Base-by-base conservation (phyloP, 2,797 vertebrate species). In the Heliangelus exortis region DNA sequence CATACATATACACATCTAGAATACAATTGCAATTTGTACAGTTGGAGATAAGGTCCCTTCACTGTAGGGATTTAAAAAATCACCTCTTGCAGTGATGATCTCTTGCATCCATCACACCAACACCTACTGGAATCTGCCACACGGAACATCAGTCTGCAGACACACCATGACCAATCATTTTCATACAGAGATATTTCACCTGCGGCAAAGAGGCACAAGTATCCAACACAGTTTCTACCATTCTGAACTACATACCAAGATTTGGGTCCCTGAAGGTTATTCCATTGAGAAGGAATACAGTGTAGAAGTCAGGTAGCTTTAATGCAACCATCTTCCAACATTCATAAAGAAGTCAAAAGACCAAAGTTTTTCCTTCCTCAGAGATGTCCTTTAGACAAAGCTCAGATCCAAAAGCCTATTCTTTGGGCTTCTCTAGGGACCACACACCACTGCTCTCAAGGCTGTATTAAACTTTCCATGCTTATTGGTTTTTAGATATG, bases 21-120 rank as follows among this genome's bases (percentile, higher is more conserved):
- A 54, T 61, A 72, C 89, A 77, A 28, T 3, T 51, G 11, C 10
- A 47, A 13, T 58, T 80, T 61, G 3, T 39, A 33, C 62, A 15
- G 62, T 13, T 33, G 21, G 25, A 62, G n/a, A 45, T 6, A 26
- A 78, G 20, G n/a, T 43, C 5, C 4, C 6, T 28, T 4, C 50
- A 25, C 26, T 28, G 15, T 28, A 72, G 15, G 10, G 28, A 43
- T 50, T 78, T 53, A 50, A 53, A 31, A 55, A 43, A 62, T 33
- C 31, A 69, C 10, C 55, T 81, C 59, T 34, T 48, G 20, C 33
- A 91, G 19, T 19, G 28, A 59, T n/a, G 47, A 39, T 81, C 58
- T 83, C 72, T n/a, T 8, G 51, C 0, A 1, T 41, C 20, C 0
- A 1, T 36, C 20, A 18, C 17, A 25, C 12, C 9, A n/a, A 6